Percentiles rank a stretch among this genome's conserved stretches.
These are phyloP conservation scores for Chrysolina americana DNA, from an alignment of 2,888 invertebrate species.

Conservation along the genomic window DNA sequence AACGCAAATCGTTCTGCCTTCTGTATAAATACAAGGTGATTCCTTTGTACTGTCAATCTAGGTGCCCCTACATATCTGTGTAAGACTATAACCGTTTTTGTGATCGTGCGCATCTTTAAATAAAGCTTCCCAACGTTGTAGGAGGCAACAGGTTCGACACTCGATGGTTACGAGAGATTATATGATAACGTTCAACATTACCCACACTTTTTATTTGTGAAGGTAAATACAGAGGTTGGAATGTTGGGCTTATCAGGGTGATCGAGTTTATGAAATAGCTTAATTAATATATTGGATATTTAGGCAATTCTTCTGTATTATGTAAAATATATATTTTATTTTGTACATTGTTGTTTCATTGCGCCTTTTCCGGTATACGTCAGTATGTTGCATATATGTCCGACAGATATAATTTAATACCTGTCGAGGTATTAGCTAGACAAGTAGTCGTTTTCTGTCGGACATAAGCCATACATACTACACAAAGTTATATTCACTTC, in stretches of 20 bases:
- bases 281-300: slow-evolving; percentile 6
- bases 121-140: background rate
- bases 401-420: no score
- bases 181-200: background rate
- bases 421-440: no score
- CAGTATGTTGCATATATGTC: background rate
- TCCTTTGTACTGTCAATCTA: background rate
- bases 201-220: background rate
- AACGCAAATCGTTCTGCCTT: background rate
- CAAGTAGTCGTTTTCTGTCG: no score
- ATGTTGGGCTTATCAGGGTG: background rate
- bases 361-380: background rate
- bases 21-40: background rate
- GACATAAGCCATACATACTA: no score
- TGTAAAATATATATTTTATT: slow-evolving; percentile 13
- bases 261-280: background rate
- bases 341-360: background rate
- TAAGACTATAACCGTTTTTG: background rate
- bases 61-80: background rate
- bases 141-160: background rate
- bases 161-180: background rate
- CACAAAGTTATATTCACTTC: no score
- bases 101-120: background rate
- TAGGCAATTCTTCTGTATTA: background rate
- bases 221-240: no score